A percentile compares a stretch with the other conserved stretches of the same genome.
Evolutionary conservation across 2,797 vertebrate genomes (phyloP).

Genomic region (Platyrinchus mystaceus): DNA sequence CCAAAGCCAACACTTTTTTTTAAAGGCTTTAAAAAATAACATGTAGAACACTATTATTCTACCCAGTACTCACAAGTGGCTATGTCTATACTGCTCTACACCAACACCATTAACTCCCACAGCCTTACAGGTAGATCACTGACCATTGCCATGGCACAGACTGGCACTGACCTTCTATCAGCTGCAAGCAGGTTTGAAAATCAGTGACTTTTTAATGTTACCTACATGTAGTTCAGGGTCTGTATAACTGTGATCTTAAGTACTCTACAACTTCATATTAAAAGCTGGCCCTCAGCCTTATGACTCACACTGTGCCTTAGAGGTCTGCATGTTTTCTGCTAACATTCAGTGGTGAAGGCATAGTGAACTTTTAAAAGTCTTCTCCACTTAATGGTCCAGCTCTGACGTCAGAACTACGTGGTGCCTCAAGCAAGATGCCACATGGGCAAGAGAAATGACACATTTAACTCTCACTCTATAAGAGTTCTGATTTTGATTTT

Average conservation of each 20-base stretch:
- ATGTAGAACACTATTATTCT: neutral
- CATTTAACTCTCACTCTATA: neutral
- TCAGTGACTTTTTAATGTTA: neutral
- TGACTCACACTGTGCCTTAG: neutral
- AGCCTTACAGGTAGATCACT: neutral
- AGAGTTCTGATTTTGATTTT: neutral
- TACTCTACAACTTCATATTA: neutral
- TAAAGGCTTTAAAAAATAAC: accelerated
- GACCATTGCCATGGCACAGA: neutral
- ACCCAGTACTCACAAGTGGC: neutral
- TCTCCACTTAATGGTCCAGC: neutral
- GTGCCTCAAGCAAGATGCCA: neutral
- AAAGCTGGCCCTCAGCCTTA: neutral
- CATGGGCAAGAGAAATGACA: neutral
- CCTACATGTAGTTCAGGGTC: neutral
- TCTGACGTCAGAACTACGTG: neutral
- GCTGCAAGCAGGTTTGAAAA: neutral
- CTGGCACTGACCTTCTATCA: neutral
- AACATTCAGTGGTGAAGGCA: neutral
- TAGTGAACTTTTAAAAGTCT: neutral
- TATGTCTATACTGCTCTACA: neutral
- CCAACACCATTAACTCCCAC: accelerated
- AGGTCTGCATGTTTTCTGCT: neutral
- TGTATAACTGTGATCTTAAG: neutral
- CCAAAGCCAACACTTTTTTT: neutral